These are phyloP conservation scores for Apodemia duryi DNA, from an alignment of 2,888 invertebrate genomes.

Conservation along the genomic window DNA sequence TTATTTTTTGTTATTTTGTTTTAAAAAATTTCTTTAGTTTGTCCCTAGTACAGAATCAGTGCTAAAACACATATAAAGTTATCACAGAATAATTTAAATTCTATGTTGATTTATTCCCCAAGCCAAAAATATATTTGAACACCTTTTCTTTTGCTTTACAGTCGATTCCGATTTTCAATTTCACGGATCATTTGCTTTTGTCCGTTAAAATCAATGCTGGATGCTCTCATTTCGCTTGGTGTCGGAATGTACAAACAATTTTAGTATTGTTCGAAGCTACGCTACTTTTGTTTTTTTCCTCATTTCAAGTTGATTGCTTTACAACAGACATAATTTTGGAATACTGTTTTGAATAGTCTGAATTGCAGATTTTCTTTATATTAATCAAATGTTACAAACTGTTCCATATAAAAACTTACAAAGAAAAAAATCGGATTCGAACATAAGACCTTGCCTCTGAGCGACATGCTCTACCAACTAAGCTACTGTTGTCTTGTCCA, in stretches of 20 bases:
- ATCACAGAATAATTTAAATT: not conserved
- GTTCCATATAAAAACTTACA: no score
- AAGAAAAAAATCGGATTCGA: no score
- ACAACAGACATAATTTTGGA: not conserved
- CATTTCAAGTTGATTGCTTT: slow-evolving; percentile 3
- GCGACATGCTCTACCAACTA: no score
- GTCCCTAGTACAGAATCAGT: no score
- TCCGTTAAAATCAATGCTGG: slow-evolving; percentile 31
- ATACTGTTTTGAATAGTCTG: no score
- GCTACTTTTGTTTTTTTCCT: slow-evolving; percentile 3
- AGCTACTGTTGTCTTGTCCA: no score
- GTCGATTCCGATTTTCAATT: slow-evolving; percentile 45
- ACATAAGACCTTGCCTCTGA: no score
- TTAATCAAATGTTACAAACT: no score
- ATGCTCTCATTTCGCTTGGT: slow-evolving; percentile 23
- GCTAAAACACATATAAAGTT: no score
- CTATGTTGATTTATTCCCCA: slow-evolving; percentile 6
- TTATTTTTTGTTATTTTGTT: no score
- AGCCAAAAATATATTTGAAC: slow-evolving; percentile 20
- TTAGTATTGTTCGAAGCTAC: slow-evolving; percentile 8
- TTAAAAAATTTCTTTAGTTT: no score
- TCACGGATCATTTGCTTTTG: slow-evolving; percentile 49
- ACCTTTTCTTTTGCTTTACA: slow-evolving; percentile 28
- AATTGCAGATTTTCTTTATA: no score
- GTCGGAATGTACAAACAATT: slow-evolving; percentile 15